These are phyloP conservation scores for Oreochromis aureus DNA, from an alignment of 2,113 vertebrate species.

Conservation along the genomic window DNA sequence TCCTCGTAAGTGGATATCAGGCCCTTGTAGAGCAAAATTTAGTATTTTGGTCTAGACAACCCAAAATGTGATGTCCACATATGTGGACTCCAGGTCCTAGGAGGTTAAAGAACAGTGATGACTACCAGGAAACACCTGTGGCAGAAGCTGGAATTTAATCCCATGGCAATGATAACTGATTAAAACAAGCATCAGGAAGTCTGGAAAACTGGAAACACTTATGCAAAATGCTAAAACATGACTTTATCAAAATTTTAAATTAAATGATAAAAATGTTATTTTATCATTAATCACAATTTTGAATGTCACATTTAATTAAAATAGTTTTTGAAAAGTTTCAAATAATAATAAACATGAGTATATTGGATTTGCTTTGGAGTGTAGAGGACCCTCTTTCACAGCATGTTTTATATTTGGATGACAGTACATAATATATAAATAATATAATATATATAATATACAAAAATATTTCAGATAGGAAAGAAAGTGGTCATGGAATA, in stretches of 20 bases:
- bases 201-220: neutral
- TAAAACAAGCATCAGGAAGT: neutral
- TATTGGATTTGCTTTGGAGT: too few species aligned
- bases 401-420: too few species aligned
- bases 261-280: too few species aligned
- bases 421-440: too few species aligned
- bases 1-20: neutral
- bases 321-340: too few species aligned
- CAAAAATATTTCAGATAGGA: too few species aligned
- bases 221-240: neutral
- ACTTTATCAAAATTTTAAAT: neutral
- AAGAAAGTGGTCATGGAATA: too few species aligned
- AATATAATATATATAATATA: too few species aligned
- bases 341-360: too few species aligned
- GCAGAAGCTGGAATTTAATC: neutral
- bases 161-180: neutral
- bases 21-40: neutral
- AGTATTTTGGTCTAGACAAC: accelerated
- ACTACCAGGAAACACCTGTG: neutral
- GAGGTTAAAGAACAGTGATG: neutral
- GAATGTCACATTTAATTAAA: too few species aligned
- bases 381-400: too few species aligned
- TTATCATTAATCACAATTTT: too few species aligned
- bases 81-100: neutral
- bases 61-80: neutral